These are phyloP conservation scores for Antennarius striatus DNA, from an alignment of 2,113 vertebrate genomes.

Conservation along the genomic window DNA sequence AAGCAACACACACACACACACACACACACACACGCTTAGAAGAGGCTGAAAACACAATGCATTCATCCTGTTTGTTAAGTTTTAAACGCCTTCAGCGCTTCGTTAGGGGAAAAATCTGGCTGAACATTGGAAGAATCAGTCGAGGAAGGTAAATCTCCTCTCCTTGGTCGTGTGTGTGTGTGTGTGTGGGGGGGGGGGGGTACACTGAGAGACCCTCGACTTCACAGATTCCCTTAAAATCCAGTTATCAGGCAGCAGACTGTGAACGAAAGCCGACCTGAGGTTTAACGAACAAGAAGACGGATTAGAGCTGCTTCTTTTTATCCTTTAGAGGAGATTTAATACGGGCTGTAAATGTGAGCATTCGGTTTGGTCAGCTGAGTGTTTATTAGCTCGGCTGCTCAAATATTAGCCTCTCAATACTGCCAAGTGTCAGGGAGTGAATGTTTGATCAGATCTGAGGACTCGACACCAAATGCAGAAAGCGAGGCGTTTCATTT, in stretches of 20 bases:
- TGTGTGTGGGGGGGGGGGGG: constrained; percentile 3
- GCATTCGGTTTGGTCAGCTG: constrained; percentile 16
- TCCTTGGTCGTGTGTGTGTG: too few species aligned
- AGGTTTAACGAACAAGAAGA: constrained; percentile 37
- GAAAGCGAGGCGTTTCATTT: too few species aligned
- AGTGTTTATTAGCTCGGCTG: constrained; percentile 38
- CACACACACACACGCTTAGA: not conserved
- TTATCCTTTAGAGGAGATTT: constrained; percentile 6
- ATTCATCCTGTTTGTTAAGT: constrained; percentile 5
- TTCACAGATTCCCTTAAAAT: not conserved
- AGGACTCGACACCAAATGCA: not conserved
- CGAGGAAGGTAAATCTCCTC: constrained; percentile 16
- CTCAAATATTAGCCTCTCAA: constrained; percentile 11
- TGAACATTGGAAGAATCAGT: not conserved
- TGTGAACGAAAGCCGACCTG: not conserved
- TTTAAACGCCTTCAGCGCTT: not conserved
- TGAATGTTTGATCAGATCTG: constrained; percentile 25
- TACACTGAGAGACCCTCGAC: constrained; percentile 5
- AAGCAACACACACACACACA: not conserved
- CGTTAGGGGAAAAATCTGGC: not conserved
- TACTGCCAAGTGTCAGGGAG: not conserved
- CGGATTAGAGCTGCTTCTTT: constrained; percentile 44
- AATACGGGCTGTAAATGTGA: not conserved
- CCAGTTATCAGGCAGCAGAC: constrained; percentile 27
- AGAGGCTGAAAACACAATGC: not conserved